Evolutionary conservation across 2,797 vertebrate species (phyloP), one percentile per base, ranked within the genome.

Genomic region (Neosilurus hyrtlii): DNA sequence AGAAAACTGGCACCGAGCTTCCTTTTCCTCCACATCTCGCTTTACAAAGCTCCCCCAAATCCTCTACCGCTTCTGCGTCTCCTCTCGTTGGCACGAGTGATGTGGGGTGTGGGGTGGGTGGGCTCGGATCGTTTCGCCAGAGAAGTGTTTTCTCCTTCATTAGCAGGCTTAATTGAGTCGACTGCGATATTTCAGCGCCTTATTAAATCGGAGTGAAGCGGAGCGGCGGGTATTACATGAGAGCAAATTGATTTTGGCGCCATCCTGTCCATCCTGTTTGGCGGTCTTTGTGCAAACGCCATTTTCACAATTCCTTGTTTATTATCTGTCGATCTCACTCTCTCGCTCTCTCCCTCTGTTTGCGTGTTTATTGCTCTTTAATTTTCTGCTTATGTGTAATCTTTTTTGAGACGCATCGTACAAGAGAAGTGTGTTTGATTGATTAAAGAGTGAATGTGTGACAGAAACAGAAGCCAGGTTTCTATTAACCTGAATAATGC

Each of bases 161-260:
- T 92, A 91, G 86, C 86, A 81, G 89, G 84, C 80, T 80, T 91
- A 91, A 92, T 67, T 92, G 86, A 59, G 51, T 92, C 91, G 88
- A 89, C 83, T 6, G 90, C 87, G 84, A 85, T 91, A 91, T 93
- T 92, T 90, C 20, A 88, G 86, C 85, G 86, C 91, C 89, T 92
- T 93, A 93, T 92, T 91, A 92, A 93, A 92, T 89, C 86, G 86
- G 85, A 91, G 82, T 87, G 87, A 88, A 87, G 86, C 89, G 68
- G 85, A 86, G 89, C 90, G 88, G 82, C 91, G 90, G 81, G 63
- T 86, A 87, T 91, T 93, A 90, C 89, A 86, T 85, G 74, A 90
- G 89, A 89, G 88, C 87, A 92, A 89, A 93, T 92, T 90, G 91
- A 90, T 89, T 91, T 90, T 89, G 89, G 84, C 89, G 90, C 88